Conservation (phyloP, 2,888 invertebrate species). For the Apamea crenata region DNA sequence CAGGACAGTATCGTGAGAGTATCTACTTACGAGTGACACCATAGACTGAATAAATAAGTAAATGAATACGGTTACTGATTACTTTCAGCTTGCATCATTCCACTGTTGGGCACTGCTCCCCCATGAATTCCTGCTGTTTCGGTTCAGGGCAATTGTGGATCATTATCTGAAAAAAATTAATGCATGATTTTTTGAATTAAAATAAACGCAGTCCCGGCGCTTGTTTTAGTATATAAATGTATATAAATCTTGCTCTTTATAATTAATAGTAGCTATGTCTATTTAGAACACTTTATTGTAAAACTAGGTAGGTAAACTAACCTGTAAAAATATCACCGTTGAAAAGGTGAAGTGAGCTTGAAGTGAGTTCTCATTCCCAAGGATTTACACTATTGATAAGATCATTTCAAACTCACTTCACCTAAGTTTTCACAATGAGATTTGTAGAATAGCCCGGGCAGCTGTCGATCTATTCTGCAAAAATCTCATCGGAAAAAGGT, state of each 20-base stretch:
- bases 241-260: not conserved
- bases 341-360: not conserved
- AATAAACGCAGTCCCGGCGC: constrained; percentile 1
- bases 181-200: not conserved
- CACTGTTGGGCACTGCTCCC: not conserved
- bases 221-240: not conserved
- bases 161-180: too few relatives aligned
- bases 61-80: not conserved
- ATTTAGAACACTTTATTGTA: not conserved
- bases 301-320: not conserved
- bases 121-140: not conserved
- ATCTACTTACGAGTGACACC: too few relatives aligned
- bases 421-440: too few relatives aligned
- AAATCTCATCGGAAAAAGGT: too few relatives aligned
- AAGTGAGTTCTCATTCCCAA: too few relatives aligned
- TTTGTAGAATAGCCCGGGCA: too few relatives aligned
- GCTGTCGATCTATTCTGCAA: too few relatives aligned
- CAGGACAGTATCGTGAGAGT: too few relatives aligned
- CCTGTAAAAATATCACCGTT: not conserved
- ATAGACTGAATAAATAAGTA: not conserved
- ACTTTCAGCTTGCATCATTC: not conserved
- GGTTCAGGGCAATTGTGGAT: too few relatives aligned
- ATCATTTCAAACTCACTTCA: too few relatives aligned
- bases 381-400: too few relatives aligned
- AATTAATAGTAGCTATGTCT: not conserved